A percentile compares a stretch with the other conserved stretches of the same genome.
Evolutionary conservation across 1,140 invertebrate species (phyloP).

Genomic region (Maniola jurtina): DNA sequence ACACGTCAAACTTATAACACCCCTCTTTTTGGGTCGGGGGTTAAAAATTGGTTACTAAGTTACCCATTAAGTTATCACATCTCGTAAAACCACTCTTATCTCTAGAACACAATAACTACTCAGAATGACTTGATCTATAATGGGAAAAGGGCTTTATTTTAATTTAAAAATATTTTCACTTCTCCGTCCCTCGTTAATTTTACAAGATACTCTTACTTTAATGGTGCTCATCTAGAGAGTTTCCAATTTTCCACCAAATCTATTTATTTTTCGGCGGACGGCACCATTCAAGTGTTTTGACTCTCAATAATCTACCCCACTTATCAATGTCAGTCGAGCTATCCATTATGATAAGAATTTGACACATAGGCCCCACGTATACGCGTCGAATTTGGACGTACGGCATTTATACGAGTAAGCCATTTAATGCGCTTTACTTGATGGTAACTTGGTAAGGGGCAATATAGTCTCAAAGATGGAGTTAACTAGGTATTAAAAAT

Average conservation of each 20-base stretch:
- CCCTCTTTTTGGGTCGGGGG: too few species aligned
- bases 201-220: constrained; percentile 1
- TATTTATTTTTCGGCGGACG: neutral
- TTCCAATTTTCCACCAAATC: neutral
- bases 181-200: neutral
- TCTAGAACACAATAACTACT: too few species aligned
- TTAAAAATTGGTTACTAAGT: too few species aligned
- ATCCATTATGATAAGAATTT: constrained; percentile 17
- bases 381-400: too few species aligned
- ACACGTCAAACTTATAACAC: too few species aligned
- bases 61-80: too few species aligned
- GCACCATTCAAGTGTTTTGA: constrained; percentile 8
- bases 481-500: too few species aligned
- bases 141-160: neutral
- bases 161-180: neutral
- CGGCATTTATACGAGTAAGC: too few species aligned
- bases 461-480: too few species aligned
- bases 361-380: neutral
- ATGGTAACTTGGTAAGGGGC: too few species aligned
- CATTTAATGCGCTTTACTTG: too few species aligned
- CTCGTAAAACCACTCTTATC: too few species aligned
- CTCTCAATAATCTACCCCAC: constrained; percentile 19
- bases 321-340: constrained; percentile 18
- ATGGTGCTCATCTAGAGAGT: neutral
- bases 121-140: neutral